These are phyloP conservation scores for Prionailurus viverrinus DNA, from an alignment of 2,113 vertebrate genomes.

Conservation along the genomic window DNA sequence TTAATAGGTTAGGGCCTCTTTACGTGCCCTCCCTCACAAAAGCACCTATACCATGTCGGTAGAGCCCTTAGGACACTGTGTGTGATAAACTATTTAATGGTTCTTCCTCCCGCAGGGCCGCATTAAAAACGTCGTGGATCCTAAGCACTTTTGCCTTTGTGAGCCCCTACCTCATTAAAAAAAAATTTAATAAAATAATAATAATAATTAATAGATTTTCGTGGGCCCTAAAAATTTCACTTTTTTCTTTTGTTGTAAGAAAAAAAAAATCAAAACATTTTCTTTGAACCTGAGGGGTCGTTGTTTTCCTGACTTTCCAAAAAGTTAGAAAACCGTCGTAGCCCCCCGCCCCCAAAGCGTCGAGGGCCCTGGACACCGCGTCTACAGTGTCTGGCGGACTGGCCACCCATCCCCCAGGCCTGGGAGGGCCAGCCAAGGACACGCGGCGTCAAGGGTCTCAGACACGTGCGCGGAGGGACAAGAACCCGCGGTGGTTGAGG, in stretches of 20 bases:
- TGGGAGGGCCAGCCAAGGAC: background rate
- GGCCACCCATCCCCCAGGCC: background rate
- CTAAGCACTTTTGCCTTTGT: background rate
- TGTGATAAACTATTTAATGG: background rate
- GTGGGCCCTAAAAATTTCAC: background rate
- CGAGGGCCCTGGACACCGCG: fast-evolving
- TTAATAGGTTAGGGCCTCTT: background rate
- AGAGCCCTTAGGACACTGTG: background rate
- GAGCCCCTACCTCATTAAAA: background rate
- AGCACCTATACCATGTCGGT: background rate
- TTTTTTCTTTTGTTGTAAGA: background rate
- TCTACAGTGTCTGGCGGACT: fast-evolving
- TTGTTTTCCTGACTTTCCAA: background rate
- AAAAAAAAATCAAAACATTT: background rate
- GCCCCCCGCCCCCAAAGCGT: fast-evolving
- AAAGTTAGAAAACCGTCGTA: background rate
- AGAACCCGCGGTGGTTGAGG: fast-evolving
- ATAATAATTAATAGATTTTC: background rate
- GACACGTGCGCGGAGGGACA: fast-evolving
- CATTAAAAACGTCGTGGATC: background rate
- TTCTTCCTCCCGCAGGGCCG: background rate
- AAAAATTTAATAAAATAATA: background rate
- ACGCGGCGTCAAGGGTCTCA: background rate
- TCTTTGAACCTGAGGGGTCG: background rate
- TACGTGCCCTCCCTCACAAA: background rate